Base-by-base conservation (phyloP, 2,797 vertebrate species). In the Okamejei kenojei region DNA sequence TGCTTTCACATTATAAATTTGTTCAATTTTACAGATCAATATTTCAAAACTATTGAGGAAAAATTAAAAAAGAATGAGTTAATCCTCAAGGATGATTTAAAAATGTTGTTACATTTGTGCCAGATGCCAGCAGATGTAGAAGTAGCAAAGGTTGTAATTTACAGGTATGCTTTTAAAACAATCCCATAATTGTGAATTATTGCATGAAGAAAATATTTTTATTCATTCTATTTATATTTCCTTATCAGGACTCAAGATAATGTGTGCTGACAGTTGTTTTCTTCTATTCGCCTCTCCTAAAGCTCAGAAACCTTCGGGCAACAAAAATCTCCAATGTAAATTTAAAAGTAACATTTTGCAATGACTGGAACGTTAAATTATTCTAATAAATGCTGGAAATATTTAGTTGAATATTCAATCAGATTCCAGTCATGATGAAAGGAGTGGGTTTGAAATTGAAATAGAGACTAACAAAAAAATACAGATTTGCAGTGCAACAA, bases 41-140 rank as follows among this genome's bases (percentile, higher is more conserved):
- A 96, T 95, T 95, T 99, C 77, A 95, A 95, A 93, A 94, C 93
- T 21, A 94, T 99, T 80, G 95, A 96, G 94, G 95, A 97, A 93
- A 99, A 98, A 94, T 73, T 99, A 71, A 95, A 95, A 93, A 96
- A 95, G 93, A 97, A 97, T 15, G 95, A 96, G 80, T 93, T 97
- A 4, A 97, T 99, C 93, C 93, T 98, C 84, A 97, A 92, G 95
- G 96, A 97, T 15, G 98, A 99, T 58, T 95, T 99, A 93, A 98
- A 97, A 96, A 96, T 95, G 0, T 93, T 99, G 32, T 96, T 99
- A 74, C 97, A 99, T 95, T 93, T 98, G 82, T 99, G 98, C 94
- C 96, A 98, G 76, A 96, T 96, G 93, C 94, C 95, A 74, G 96
- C 97, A 0, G 98, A 99, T 78, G 94, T 98, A 95, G 95, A 96